Evolutionary conservation across 2,797 vertebrate genomes (phyloP).

Genomic region (Bucorvus abyssinicus): DNA sequence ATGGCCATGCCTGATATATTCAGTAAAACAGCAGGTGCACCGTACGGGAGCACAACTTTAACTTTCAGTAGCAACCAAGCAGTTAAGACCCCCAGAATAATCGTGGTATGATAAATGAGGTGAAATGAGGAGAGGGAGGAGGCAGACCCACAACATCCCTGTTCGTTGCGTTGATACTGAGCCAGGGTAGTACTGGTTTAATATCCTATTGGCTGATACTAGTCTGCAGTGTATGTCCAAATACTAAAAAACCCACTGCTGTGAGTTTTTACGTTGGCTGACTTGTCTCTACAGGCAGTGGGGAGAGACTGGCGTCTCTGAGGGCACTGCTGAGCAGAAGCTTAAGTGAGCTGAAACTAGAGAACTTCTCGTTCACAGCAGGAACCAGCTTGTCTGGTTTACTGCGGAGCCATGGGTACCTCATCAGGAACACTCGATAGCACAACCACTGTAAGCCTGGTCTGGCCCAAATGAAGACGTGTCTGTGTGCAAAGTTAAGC

Average conservation of each 20-base stretch:
- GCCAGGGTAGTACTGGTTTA: background rate
- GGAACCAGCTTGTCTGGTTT: background rate
- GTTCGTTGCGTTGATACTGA: background rate
- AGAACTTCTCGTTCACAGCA: background rate
- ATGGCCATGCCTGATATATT: background rate
- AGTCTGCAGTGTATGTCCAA: background rate
- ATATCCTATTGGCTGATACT: background rate
- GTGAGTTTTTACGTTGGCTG: background rate
- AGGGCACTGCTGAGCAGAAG: background rate
- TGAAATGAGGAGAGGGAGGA: background rate
- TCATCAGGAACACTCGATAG: background rate
- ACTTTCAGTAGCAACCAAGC: background rate
- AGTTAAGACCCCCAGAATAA: background rate
- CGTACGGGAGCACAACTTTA: background rate
- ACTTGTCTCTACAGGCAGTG: background rate
- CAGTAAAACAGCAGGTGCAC: background rate
- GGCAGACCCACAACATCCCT: background rate
- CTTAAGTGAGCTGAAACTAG: background rate
- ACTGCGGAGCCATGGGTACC: background rate
- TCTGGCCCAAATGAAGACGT: background rate
- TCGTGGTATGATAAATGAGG: background rate
- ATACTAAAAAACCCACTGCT: background rate
- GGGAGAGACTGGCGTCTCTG: background rate
- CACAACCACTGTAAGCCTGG: background rate
- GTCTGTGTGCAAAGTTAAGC: slow-evolving; percentile 8